Evolutionary conservation across 2,888 invertebrate species (phyloP).

Genomic region (Drosophila robusta): DNA sequence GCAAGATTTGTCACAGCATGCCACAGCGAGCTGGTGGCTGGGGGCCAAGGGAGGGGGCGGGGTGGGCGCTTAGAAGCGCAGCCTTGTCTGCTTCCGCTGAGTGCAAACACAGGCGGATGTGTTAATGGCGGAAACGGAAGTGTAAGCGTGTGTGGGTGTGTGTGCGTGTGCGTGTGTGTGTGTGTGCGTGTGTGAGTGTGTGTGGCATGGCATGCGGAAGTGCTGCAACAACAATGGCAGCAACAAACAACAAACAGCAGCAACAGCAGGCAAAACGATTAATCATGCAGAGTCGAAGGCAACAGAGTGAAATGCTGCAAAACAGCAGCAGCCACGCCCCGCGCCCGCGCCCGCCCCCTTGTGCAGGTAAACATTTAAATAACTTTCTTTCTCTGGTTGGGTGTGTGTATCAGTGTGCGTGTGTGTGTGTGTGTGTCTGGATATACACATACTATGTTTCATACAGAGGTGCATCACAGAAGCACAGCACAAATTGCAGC

Average conservation of each 20-base stretch:
- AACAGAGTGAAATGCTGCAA: slow-evolving; percentile 19
- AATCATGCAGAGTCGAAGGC: slow-evolving; percentile 52
- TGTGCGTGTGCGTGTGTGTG: no score
- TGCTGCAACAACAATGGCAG: slow-evolving; percentile 51
- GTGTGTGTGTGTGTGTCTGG: slow-evolving; percentile 29
- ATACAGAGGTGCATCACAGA: slow-evolving; percentile 84
- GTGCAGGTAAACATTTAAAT: slow-evolving; percentile 19
- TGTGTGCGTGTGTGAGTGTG: slow-evolving; percentile 23
- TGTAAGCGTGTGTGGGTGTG: slow-evolving; percentile 52
- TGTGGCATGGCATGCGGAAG: slow-evolving; percentile 32
- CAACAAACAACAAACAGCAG: slow-evolving; percentile 25
- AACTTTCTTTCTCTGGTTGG: slow-evolving; percentile 3
- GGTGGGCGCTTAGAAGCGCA: slow-evolving; percentile 14
- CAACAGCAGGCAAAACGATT: slow-evolving; percentile 44
- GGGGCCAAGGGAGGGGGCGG: background rate
- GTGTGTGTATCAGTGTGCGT: background rate
- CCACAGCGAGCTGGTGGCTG: background rate
- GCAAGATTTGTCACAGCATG: slow-evolving; percentile 50
- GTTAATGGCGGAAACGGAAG: slow-evolving; percentile 76
- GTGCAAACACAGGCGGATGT: slow-evolving; percentile 72
- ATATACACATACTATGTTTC: slow-evolving; percentile 85
- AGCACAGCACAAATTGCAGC: slow-evolving; percentile 81
- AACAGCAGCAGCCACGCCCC: background rate
- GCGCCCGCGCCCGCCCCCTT: background rate
- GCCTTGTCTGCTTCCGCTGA: slow-evolving; percentile 50